Conservation (phyloP, 2,888 invertebrate genomes). For the Machimus rusticus region DNA sequence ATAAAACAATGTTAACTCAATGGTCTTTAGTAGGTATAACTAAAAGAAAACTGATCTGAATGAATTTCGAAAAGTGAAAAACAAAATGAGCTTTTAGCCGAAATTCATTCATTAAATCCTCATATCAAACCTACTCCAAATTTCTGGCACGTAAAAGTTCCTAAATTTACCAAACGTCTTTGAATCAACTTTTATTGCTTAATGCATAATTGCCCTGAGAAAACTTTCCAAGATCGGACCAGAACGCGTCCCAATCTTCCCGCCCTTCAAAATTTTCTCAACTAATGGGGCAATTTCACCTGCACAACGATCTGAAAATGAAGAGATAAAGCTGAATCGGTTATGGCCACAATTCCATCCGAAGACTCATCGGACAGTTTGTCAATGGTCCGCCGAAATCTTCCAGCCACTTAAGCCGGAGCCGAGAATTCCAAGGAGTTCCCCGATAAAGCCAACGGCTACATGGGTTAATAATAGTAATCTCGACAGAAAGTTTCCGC, state of each 20-base stretch:
- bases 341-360: background rate
- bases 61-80: too few relatives aligned
- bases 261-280: background rate
- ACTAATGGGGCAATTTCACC: background rate
- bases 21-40: too few relatives aligned
- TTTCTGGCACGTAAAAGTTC: background rate
- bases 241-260: background rate
- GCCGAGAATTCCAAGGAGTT: conserved; percentile 21
- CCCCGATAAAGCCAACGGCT: conserved; percentile 23
- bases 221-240: background rate
- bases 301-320: conserved; percentile 24
- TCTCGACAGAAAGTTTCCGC: conserved; percentile 37
- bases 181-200: background rate
- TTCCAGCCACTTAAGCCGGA: conserved; percentile 22
- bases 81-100: too few relatives aligned
- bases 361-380: background rate
- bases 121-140: too few relatives aligned
- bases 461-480: conserved; percentile 43
- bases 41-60: too few relatives aligned
- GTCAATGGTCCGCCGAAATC: background rate
- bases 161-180: background rate
- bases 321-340: conserved; percentile 14
- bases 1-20: too few relatives aligned
- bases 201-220: background rate
- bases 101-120: too few relatives aligned